phyloP scores from a whole-genome alignment of 2,888 invertebrate species.

The Macropis europaea region DNA sequence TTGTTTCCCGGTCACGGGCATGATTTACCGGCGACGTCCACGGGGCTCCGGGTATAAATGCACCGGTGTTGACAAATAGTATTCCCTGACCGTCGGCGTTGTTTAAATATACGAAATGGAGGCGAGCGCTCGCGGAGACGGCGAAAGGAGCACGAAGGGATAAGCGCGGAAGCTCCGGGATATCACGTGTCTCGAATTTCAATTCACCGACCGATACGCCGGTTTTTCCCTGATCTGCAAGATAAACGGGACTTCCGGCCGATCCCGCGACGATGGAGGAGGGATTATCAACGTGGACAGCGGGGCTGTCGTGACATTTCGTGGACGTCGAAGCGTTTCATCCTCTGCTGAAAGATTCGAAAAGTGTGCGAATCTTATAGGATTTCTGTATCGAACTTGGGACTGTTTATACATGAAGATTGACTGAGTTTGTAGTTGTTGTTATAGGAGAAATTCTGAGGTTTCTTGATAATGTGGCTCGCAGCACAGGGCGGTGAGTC shows the following conservation, averaged over 20 bases:
- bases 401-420: no score
- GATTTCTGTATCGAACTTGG: no score
- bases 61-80: slow-evolving; percentile 70
- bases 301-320: neutral
- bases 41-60: slow-evolving; percentile 59
- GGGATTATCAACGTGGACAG: slow-evolving; percentile 7
- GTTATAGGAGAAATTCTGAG: no score
- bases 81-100: slow-evolving; percentile 50
- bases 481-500: no score
- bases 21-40: slow-evolving; percentile 67
- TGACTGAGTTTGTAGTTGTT: no score
- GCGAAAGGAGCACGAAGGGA: slow-evolving; percentile 5
- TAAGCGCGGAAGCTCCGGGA: slow-evolving; percentile 4
- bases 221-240: slow-evolving; percentile 28
- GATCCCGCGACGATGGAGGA: neutral
- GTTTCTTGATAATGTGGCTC: no score
- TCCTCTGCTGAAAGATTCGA: no score
- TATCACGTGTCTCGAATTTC: slow-evolving; percentile 34
- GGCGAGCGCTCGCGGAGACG: slow-evolving; percentile 23
- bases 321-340: no score
- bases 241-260: slow-evolving; percentile 19
- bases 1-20: slow-evolving; percentile 60
- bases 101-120: slow-evolving; percentile 66
- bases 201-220: slow-evolving; percentile 27
- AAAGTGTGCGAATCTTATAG: no score